Evolutionary conservation across 1,140 invertebrate species (phyloP).

Genomic region (Sminthurides bifidus): DNA sequence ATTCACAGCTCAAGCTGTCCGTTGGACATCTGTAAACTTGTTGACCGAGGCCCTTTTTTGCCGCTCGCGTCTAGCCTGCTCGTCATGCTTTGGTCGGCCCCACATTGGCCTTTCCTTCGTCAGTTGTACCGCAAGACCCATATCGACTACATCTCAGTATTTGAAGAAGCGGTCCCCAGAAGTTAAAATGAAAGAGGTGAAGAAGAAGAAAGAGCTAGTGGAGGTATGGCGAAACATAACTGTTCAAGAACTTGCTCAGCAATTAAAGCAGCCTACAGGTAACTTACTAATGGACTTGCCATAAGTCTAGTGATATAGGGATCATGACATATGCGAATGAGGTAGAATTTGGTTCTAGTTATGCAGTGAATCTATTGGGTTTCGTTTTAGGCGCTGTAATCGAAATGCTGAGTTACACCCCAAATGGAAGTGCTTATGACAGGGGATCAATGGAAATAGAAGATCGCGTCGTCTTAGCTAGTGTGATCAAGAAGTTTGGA

Average conservation of each 20-base stretch:
- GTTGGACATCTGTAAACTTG: not conserved
- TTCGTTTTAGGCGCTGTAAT: conserved; percentile 52
- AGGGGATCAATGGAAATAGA: conserved; percentile 39
- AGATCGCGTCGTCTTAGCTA: conserved; percentile 46
- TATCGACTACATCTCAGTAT: not conserved
- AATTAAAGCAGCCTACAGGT: conserved; percentile 46
- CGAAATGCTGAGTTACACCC: conserved; percentile 52
- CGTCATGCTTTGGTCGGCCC: not conserved
- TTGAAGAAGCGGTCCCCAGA: not conserved
- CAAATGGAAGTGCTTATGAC: conserved; percentile 45
- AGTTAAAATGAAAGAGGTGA: not conserved
- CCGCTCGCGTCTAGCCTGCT: not conserved
- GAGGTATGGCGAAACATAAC: conserved; percentile 69
- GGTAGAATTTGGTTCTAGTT: not conserved
- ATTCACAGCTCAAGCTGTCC: not conserved
- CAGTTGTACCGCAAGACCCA: not conserved
- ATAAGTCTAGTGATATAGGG: not conserved
- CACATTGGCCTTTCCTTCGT: not conserved
- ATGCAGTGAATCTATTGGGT: not conserved
- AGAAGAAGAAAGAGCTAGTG: conserved; percentile 35
- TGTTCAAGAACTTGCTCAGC: conserved; percentile 53
- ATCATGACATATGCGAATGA: not conserved
- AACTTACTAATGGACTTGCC: conserved; percentile 18
- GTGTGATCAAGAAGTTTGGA: conserved; percentile 53
- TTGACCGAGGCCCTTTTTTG: not conserved